Evolutionary conservation across 2,113 vertebrate genomes (phyloP).

Genomic region (Ginglymostoma cirratum): DNA sequence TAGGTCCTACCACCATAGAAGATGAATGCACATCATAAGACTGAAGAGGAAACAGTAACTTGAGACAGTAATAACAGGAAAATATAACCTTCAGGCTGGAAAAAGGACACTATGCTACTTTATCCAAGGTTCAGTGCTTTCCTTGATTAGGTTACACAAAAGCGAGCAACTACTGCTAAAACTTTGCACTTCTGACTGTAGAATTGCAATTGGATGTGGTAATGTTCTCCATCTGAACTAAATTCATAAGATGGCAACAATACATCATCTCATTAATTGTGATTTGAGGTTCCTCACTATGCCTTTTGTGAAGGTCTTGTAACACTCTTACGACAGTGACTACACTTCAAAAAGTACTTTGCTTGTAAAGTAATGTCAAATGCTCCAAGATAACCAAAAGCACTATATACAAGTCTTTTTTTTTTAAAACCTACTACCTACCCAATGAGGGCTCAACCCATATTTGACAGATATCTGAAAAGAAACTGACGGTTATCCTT

Average conservation of each 20-base stretch:
- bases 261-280: too few species aligned
- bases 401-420: background rate
- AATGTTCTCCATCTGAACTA: too few species aligned
- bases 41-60: background rate
- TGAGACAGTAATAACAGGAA: background rate
- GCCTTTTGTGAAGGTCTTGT: too few species aligned
- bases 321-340: too few species aligned
- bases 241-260: background rate
- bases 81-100: background rate
- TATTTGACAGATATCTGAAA: background rate
- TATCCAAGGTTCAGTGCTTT: too few species aligned
- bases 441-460: background rate
- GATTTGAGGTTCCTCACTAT: too few species aligned
- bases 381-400: background rate
- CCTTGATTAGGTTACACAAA: too few species aligned
- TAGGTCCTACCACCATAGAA: background rate
- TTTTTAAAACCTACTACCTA: too few species aligned
- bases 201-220: too few species aligned
- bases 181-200: background rate
- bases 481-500: background rate
- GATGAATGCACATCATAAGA: background rate
- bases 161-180: background rate
- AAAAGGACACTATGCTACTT: background rate
- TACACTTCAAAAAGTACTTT: background rate
- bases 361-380: background rate